Evolutionary conservation across 64 coral and sea anemone genomes (phyloP), one percentile per base, ranked within the genome.

Genomic region (Anthopleura sola): DNA sequence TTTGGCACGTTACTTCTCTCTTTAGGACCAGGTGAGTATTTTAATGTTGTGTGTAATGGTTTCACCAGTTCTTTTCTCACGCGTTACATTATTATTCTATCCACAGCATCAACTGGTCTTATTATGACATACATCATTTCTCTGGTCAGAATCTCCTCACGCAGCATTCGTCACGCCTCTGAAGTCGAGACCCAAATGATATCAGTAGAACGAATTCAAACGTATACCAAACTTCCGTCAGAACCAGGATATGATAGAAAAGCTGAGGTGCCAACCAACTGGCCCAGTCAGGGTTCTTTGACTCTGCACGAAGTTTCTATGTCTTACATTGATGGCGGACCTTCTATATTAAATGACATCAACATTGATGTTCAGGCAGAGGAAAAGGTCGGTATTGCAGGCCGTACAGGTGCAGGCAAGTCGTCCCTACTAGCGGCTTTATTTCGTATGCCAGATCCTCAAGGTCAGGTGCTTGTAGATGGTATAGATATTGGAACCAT

Each of bases 381-480:
- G 40, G 40, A 44, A 8, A 44, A 44, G 40, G 9, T 44, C 40
- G 40, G 40, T 44, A 44, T 44, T 44, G 88, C 75, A 60, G 88
- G 88, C 15, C 44, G 88, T 38, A 90, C 88, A 8, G 88, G 88
- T 75, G 88, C 88, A 49, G 88, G 88, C 29, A 90, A 90, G 50
- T 90, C 88, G 26, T 85, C 82, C 33, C 56, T 90, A 13, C 49
- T 90, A 1, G 83, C 88, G 9, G 83, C 88, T 8, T 64, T 90
- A 31, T 78, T 85, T 23, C 88, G 88, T 19, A 90, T 90, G 88
- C 88, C 88, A 19, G 68, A 90, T 24, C 82, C 88, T 15, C 49
- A 80, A 82, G 89, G 89, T 5, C 16, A 81, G 56, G 77, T 91
- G 28, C 49, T 91, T 1, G 86, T 91, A 8, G 40, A 44, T 44